Conservation (phyloP, 2,888 invertebrate species). For the Lissonota sp. region DNA sequence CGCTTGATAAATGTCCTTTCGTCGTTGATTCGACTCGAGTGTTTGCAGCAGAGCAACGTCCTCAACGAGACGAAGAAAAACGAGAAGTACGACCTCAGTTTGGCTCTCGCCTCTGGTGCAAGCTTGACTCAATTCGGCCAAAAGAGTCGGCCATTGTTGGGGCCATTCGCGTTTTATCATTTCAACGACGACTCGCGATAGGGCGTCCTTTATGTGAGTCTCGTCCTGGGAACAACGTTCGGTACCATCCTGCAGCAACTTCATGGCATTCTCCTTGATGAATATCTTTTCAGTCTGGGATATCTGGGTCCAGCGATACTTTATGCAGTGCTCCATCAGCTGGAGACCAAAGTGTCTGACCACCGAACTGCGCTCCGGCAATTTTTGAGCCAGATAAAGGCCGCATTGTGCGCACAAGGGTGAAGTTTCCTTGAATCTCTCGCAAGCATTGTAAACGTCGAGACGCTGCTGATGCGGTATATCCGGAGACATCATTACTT, state of each 20-base stretch:
- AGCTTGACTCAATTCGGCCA: constrained; percentile 92
- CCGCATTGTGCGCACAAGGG: constrained; percentile 95
- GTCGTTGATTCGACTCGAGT: constrained; percentile 93
- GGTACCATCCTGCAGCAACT: constrained; percentile 90
- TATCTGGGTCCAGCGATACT: constrained; percentile 96
- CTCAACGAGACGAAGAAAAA: constrained; percentile 95
- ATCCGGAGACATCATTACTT: constrained; percentile 92
- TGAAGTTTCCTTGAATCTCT: constrained; percentile 93
- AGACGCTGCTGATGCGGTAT: constrained; percentile 90
- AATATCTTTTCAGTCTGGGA: constrained; percentile 94
- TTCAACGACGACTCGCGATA: constrained; percentile 96
- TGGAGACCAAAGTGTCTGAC: constrained; percentile 96
- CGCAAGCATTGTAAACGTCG: constrained; percentile 94
- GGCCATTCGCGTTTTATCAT: constrained; percentile 99
- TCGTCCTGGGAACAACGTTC: constrained; percentile 88
- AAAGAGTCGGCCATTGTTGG: constrained; percentile 96
- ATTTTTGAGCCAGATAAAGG: constrained; percentile 90
- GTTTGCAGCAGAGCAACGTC: constrained; percentile 97
- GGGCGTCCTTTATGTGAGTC: constrained; percentile 92
- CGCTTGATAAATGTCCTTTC: constrained; percentile 96
- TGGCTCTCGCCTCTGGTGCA: constrained; percentile 94
- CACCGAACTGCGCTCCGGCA: constrained; percentile 89
- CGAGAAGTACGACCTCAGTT: constrained; percentile 94
- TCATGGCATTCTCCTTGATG: constrained; percentile 97
- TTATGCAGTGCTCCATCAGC: constrained; percentile 96